These are phyloP conservation scores for Periplaneta americana DNA, from an alignment of 1,140 invertebrate genomes.

Conservation along the genomic window DNA sequence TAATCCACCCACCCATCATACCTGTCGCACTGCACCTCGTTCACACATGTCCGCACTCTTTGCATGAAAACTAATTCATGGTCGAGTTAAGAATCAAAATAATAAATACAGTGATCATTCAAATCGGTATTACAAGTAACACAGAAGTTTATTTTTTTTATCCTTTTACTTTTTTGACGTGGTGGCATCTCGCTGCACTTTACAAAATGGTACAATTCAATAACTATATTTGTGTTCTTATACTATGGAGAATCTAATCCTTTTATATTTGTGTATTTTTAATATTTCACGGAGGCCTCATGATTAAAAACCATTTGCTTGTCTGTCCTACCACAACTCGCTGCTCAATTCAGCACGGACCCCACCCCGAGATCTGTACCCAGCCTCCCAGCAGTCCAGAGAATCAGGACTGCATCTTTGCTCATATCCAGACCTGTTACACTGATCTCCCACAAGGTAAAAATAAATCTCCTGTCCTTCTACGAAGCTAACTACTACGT, in stretches of 20 bases:
- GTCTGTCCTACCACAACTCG: neutral
- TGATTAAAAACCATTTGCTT: neutral
- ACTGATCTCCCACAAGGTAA: constrained; percentile 10
- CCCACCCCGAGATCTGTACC: neutral
- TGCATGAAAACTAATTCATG: neutral
- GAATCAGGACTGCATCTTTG: neutral
- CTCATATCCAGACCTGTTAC: constrained; percentile 3
- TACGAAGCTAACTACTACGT: constrained; percentile 5
- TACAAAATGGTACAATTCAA: constrained; percentile 34
- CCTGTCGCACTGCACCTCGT: neutral
- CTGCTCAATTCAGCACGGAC: neutral
- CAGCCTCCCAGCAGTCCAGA: neutral
- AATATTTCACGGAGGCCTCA: neutral
- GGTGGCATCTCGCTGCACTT: constrained; percentile 23
- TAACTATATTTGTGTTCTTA: constrained; percentile 4
- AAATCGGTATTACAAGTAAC: constrained; percentile 19
- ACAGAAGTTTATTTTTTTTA: neutral
- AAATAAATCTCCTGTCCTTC: constrained; percentile 5
- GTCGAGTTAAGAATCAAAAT: constrained; percentile 12
- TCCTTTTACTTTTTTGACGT: constrained; percentile 1
- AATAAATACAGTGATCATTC: constrained; percentile 21
- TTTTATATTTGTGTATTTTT: constrained; percentile 3
- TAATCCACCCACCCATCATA: neutral
- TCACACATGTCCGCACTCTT: neutral
- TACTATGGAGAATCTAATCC: constrained; percentile 18